Evolutionary conservation across 2,797 vertebrate genomes (phyloP).

Genomic region (Labeo calbasu): DNA sequence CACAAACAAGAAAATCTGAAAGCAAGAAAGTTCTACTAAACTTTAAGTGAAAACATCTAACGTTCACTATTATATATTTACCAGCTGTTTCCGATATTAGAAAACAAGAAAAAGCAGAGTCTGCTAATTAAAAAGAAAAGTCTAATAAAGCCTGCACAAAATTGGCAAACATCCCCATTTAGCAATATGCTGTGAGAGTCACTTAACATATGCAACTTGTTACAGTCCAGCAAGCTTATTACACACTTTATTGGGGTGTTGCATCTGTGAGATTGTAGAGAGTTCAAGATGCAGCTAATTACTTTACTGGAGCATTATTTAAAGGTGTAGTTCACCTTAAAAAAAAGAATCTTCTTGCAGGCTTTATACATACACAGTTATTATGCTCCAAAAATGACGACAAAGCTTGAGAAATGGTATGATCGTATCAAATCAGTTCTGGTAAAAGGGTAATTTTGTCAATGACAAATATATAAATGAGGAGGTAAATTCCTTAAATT

Average conservation of each 20-base stretch:
- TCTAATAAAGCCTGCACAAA: slow-evolving; percentile 16
- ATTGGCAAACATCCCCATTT: slow-evolving; percentile 33
- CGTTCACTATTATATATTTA: slow-evolving; percentile 1
- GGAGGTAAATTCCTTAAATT: too few relatives aligned
- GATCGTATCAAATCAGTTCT: not conserved
- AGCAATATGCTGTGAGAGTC: slow-evolving; percentile 37
- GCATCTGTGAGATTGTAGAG: slow-evolving; percentile 11
- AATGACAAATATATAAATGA: too few relatives aligned
- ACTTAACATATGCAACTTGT: slow-evolving; percentile 28
- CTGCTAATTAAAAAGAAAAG: slow-evolving; percentile 38
- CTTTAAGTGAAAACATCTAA: not conserved
- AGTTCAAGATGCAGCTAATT: slow-evolving; percentile 18
- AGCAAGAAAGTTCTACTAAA: not conserved
- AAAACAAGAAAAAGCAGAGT: not conserved
- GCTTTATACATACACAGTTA: not conserved
- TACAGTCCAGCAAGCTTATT: slow-evolving; percentile 51
- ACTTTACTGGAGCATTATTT: slow-evolving; percentile 17
- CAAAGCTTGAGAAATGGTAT: not conserved
- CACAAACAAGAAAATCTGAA: slow-evolving; percentile 6
- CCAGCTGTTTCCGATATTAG: not conserved
- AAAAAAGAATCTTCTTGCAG: not conserved
- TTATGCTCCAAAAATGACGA: not conserved
- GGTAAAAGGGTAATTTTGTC: not conserved
- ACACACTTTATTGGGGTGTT: slow-evolving; percentile 47
- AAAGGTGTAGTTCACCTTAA: not conserved